Conservation (phyloP, 2,113 vertebrate genomes). For the Morone chrysops region DNA sequence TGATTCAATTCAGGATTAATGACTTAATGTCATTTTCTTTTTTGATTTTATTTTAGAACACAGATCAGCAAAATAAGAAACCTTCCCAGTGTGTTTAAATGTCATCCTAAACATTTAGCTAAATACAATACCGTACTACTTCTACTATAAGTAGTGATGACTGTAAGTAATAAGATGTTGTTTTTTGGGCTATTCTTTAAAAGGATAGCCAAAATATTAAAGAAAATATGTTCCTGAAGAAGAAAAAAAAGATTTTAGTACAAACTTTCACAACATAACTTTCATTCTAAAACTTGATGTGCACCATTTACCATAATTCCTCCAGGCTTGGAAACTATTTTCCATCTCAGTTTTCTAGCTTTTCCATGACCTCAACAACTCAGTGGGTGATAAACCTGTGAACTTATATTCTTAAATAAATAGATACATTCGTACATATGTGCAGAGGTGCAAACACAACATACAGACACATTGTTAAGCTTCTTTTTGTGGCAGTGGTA, state of each 20-base stretch:
- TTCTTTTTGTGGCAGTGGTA: constrained; percentile 18
- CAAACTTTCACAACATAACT: constrained; percentile 13
- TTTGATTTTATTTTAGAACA: no score
- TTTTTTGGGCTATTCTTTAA: neutral
- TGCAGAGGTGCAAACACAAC: neutral
- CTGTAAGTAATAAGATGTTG: neutral
- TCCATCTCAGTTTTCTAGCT: neutral
- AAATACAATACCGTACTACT: neutral
- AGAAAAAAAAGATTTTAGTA: neutral
- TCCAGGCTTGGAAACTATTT: constrained; percentile 4
- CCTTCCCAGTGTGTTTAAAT: neutral
- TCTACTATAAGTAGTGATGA: neutral
- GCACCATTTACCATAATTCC: neutral
- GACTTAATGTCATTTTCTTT: no score
- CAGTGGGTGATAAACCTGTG: neutral
- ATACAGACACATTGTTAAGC: neutral
- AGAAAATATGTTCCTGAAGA: neutral
- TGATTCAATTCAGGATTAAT: neutral
- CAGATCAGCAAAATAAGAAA: no score
- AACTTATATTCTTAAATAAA: constrained; percentile 8
- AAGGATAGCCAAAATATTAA: neutral
- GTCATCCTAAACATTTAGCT: constrained; percentile 3
- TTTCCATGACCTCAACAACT: constrained; percentile 24
- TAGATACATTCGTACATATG: neutral
- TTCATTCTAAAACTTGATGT: constrained; percentile 1